phyloP scores from a whole-genome alignment of 1,140 invertebrate species.

The Rhysida immarginata region DNA sequence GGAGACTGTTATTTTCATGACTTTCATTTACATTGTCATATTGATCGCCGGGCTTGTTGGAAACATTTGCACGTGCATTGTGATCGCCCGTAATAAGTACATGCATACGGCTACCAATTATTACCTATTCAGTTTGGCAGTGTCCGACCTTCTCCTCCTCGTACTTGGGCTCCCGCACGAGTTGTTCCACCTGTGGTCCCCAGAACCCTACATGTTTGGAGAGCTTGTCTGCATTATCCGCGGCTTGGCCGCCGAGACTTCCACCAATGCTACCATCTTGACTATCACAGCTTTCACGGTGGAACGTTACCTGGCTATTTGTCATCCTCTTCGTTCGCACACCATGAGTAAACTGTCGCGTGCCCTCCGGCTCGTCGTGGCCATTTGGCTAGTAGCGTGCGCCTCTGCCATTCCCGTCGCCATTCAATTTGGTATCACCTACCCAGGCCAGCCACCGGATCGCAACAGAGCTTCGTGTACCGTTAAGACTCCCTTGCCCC shows the following conservation, averaged over 20 bases:
- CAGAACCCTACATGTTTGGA: conserved; percentile 75
- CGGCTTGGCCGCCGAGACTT: conserved; percentile 70
- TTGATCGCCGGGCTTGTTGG: conserved; percentile 74
- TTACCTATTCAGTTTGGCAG: conserved; percentile 58
- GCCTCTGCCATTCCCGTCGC: conserved; percentile 56
- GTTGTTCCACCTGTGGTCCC: conserved; percentile 71
- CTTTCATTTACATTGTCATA: conserved; percentile 61
- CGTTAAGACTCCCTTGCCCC: conserved; percentile 25
- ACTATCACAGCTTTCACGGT: conserved; percentile 88
- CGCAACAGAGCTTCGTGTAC: neutral
- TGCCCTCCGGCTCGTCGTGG: conserved; percentile 39
- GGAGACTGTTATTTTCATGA: conserved; percentile 22
- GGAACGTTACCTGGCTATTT: conserved; percentile 87
- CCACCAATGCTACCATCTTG: conserved; percentile 81
- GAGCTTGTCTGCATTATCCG: conserved; percentile 68
- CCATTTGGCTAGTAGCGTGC: conserved; percentile 41
- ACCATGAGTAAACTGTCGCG: conserved; percentile 56
- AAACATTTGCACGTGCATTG: conserved; percentile 81
- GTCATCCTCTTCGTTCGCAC: conserved; percentile 75
- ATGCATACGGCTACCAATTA: conserved; percentile 53
- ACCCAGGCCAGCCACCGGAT: neutral
- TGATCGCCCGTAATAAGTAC: conserved; percentile 71
- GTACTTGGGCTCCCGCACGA: conserved; percentile 55
- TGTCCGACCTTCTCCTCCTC: conserved; percentile 40
- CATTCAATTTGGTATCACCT: conserved; percentile 28